phyloP scores from a whole-genome alignment of 2,888 invertebrate genomes.

The Eubasilissa splendida region DNA sequence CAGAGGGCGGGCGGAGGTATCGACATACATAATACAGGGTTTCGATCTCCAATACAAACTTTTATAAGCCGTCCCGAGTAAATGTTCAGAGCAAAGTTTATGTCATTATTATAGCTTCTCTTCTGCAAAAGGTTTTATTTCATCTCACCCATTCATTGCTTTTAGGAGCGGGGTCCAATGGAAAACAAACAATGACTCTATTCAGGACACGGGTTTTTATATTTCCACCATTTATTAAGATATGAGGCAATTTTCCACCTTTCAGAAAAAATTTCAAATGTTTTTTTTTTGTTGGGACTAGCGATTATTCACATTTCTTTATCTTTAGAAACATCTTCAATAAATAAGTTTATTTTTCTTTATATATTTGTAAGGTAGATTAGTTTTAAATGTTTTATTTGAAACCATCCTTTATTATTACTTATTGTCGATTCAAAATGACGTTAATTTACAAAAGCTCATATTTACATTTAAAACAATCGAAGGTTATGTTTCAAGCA shows the following conservation, averaged over 20 bases:
- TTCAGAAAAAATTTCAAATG: not conserved
- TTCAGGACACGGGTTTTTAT: not conserved
- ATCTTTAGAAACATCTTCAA: too few relatives aligned
- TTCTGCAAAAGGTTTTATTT: constrained; percentile 48
- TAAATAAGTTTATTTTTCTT: too few relatives aligned
- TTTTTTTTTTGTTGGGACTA: too few relatives aligned
- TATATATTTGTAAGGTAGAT: too few relatives aligned
- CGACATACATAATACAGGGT: constrained; percentile 9
- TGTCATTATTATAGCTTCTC: constrained; percentile 57
- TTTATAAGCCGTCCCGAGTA: constrained; percentile 43
- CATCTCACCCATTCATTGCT: constrained; percentile 51
- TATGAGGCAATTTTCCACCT: not conserved
- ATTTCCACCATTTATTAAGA: not conserved
- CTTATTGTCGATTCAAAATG: too few relatives aligned
- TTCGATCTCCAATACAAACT: constrained; percentile 52
- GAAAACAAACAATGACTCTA: constrained; percentile 36
- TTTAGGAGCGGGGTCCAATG: constrained; percentile 42
- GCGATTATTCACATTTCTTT: too few relatives aligned
- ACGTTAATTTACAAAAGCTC: too few relatives aligned
- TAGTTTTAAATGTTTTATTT: too few relatives aligned
- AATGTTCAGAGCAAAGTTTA: constrained; percentile 55
- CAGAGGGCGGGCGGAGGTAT: not conserved
- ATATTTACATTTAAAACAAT: too few relatives aligned
- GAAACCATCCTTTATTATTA: too few relatives aligned
- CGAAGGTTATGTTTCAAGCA: too few relatives aligned